Conservation (phyloP, 2,888 invertebrate genomes). For the Meiosimyza decipiens region DNA sequence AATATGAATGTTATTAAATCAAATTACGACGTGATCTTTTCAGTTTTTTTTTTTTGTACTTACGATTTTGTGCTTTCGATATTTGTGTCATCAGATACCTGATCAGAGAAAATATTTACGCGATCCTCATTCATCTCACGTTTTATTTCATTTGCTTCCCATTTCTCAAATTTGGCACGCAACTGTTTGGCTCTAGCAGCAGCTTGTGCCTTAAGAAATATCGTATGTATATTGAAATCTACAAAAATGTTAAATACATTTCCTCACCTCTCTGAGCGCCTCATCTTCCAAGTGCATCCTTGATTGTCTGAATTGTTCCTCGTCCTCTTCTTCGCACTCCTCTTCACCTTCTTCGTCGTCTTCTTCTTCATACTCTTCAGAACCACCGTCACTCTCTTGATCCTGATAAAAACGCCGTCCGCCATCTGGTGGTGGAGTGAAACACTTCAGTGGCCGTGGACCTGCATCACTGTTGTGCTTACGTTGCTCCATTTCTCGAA, state of each 20-base stretch:
- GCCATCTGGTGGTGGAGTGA: constrained; percentile 88
- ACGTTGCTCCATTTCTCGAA: constrained; percentile 85
- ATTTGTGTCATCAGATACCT: constrained; percentile 76
- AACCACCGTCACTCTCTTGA: constrained; percentile 66
- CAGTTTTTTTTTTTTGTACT: constrained; percentile 47
- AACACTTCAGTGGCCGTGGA: constrained; percentile 86
- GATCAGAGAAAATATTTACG: constrained; percentile 64
- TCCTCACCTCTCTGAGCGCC: constrained; percentile 72
- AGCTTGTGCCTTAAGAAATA: constrained; percentile 72
- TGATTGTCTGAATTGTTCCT: constrained; percentile 58
- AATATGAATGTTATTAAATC: not conserved
- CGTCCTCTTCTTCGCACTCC: constrained; percentile 62
- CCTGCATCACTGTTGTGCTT: constrained; percentile 68
- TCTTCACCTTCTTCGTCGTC: constrained; percentile 63
- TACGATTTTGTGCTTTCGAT: constrained; percentile 87
- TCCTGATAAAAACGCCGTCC: constrained; percentile 63
- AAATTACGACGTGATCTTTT: not conserved
- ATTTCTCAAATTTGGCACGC: constrained; percentile 88
- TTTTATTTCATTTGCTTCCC: constrained; percentile 78
- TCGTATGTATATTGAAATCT: too few species aligned
- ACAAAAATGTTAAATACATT: too few species aligned
- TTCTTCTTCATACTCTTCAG: constrained; percentile 50
- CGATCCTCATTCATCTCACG: constrained; percentile 69
- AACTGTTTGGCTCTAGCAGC: constrained; percentile 86
- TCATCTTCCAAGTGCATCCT: constrained; percentile 71